These are phyloP conservation scores for Drosophila tani DNA, from an alignment of 1,140 invertebrate genomes.

Conservation along the genomic window DNA sequence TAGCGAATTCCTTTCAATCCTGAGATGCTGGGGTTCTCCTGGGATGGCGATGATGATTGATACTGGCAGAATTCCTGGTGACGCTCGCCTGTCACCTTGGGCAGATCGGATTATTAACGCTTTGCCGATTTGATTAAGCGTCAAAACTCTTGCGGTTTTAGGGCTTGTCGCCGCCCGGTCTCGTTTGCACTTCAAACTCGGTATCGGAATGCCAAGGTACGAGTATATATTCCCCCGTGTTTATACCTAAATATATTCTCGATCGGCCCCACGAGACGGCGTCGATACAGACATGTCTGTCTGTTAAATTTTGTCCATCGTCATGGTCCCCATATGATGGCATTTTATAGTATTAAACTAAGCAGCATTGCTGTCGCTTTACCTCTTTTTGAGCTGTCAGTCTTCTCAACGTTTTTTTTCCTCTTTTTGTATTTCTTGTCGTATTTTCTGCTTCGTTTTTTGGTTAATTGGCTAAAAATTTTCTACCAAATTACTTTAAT, in stretches of 20 bases:
- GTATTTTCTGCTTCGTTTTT: slow-evolving; percentile 81
- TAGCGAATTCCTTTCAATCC: slow-evolving; percentile 14
- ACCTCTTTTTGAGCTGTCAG: slow-evolving; percentile 26
- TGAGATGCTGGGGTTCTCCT: not conserved
- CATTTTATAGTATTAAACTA: slow-evolving; percentile 78
- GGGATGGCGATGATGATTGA: slow-evolving; percentile 26
- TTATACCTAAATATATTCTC: not conserved
- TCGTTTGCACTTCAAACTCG: slow-evolving; percentile 24
- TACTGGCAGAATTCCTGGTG: slow-evolving; percentile 73
- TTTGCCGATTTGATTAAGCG: slow-evolving; percentile 75
- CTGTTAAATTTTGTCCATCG: slow-evolving; percentile 48
- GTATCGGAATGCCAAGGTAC: not conserved
- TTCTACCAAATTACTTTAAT: slow-evolving; percentile 85
- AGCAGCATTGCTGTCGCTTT: slow-evolving; percentile 45
- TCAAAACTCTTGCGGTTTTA: slow-evolving; percentile 67
- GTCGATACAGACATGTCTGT: slow-evolving; percentile 11
- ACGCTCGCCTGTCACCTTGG: slow-evolving; percentile 71
- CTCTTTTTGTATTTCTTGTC: slow-evolving; percentile 46
- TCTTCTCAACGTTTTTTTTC: slow-evolving; percentile 9
- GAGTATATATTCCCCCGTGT: not conserved
- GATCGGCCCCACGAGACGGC: not conserved
- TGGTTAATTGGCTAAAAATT: slow-evolving; percentile 84
- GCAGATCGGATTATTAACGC: slow-evolving; percentile 71
- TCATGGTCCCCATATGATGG: slow-evolving; percentile 69
- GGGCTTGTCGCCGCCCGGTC: slow-evolving; percentile 47